A percentile compares a stretch with the other conserved stretches of the same genome.
phyloP scores from a whole-genome alignment of 2,888 invertebrate genomes.

The Campopleginae sp. region DNA sequence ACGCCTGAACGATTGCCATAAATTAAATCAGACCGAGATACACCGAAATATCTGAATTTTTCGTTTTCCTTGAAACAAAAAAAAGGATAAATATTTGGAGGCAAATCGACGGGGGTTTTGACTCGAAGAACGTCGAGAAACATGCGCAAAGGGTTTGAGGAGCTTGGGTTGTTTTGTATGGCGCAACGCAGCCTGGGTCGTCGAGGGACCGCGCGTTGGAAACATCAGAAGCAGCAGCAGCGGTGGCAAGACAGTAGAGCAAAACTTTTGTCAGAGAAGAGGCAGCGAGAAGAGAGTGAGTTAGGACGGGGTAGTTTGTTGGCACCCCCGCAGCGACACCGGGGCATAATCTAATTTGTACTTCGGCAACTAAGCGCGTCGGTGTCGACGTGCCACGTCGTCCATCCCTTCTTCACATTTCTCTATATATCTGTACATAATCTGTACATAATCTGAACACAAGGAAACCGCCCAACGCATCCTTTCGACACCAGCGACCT shows the following conservation, averaged over 20 bases:
- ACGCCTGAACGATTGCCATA: constrained; percentile 63
- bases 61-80: constrained; percentile 72
- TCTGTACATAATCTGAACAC: constrained; percentile 2
- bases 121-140: constrained; percentile 54
- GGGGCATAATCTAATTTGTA: constrained; percentile 82
- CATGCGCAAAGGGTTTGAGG: constrained; percentile 28
- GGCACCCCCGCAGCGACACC: constrained; percentile 79
- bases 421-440: constrained; percentile 13
- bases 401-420: constrained; percentile 15
- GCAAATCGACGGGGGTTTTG: constrained; percentile 72
- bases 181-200: constrained; percentile 42
- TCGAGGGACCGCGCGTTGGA: constrained; percentile 45
- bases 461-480: constrained; percentile 47
- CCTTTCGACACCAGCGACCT: constrained; percentile 50
- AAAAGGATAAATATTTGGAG: constrained; percentile 80
- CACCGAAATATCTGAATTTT: constrained; percentile 32
- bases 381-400: constrained; percentile 60
- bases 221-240: constrained; percentile 53
- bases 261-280: constrained; percentile 79
- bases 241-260: constrained; percentile 68
- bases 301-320: constrained; percentile 64
- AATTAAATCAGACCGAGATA: constrained; percentile 70
- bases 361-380: constrained; percentile 76
- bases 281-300: constrained; percentile 40
- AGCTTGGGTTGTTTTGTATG: constrained; percentile 13